Evolutionary conservation across 2,888 invertebrate species (phyloP).

Genomic region (Atethmia centrago): DNA sequence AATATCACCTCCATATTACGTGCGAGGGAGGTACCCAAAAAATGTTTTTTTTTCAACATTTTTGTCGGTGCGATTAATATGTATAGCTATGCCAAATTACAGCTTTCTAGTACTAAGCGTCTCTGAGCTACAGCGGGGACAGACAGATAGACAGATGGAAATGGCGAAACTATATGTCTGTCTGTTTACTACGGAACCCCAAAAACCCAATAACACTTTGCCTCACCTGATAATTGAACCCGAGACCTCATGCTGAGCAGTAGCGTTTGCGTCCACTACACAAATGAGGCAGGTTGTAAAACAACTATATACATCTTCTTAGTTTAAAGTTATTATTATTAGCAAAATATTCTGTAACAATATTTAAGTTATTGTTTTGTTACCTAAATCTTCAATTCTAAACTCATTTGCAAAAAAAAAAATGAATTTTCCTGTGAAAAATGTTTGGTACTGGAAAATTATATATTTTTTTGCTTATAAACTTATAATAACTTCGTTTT

Average conservation of each 20-base stretch:
- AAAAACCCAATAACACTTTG: not conserved
- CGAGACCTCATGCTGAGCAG: not conserved
- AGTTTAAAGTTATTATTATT: not conserved
- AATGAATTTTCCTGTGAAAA: not conserved
- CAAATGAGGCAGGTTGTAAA: not conserved
- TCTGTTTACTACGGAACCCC: too few species aligned
- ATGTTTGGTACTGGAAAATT: not conserved
- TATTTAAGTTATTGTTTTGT: not conserved
- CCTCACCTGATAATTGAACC: not conserved
- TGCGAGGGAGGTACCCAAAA: too few species aligned
- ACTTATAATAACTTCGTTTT: slow-evolving; percentile 2
- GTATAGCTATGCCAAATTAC: too few species aligned
- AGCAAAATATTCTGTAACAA: not conserved
- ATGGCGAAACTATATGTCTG: too few species aligned
- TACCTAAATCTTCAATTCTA: not conserved
- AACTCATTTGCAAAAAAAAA: not conserved
- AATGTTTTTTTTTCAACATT: too few species aligned
- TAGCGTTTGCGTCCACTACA: not conserved
- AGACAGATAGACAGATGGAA: too few species aligned
- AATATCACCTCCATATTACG: too few species aligned
- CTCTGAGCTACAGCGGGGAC: too few species aligned
- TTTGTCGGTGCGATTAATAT: too few species aligned
- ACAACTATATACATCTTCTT: not conserved
- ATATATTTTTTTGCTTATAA: not conserved
- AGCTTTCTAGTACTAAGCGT: too few species aligned